Evolutionary conservation across 1,140 invertebrate species (phyloP).

Genomic region (Pomacea maculata): DNA sequence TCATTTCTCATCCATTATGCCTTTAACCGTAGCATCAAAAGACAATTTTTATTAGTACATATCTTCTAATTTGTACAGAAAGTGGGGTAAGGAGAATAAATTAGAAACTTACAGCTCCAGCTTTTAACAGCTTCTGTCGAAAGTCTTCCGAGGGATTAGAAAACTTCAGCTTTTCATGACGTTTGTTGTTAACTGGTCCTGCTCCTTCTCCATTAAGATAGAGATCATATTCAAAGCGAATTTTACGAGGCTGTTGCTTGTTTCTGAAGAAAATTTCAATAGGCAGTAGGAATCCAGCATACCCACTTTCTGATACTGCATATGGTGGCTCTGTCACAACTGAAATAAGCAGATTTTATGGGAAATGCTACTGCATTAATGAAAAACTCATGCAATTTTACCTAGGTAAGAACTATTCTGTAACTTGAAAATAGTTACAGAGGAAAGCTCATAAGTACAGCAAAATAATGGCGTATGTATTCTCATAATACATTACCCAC

Average conservation of each 20-base stretch:
- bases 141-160: conserved; percentile 89
- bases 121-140: conserved; percentile 84
- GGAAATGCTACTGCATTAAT: background rate
- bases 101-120: conserved; percentile 76
- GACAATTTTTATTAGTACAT: no score
- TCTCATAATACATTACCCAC: no score
- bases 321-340: conserved; percentile 87
- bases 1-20: no score
- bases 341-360: conserved; percentile 30
- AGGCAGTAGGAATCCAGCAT: conserved; percentile 90
- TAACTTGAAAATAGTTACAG: background rate
- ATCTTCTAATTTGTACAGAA: background rate
- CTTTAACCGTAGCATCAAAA: no score
- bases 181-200: conserved; percentile 74
- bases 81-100: background rate
- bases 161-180: conserved; percentile 82
- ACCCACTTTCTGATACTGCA: conserved; percentile 88
- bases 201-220: conserved; percentile 77
- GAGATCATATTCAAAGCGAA: conserved; percentile 87
- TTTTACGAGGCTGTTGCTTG: conserved; percentile 89
- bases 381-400: background rate
- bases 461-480: background rate
- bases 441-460: background rate
- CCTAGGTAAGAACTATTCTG: background rate
- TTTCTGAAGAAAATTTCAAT: conserved; percentile 92